These are phyloP conservation scores for Eilema depressum DNA, from an alignment of 2,888 invertebrate genomes.

Conservation along the genomic window DNA sequence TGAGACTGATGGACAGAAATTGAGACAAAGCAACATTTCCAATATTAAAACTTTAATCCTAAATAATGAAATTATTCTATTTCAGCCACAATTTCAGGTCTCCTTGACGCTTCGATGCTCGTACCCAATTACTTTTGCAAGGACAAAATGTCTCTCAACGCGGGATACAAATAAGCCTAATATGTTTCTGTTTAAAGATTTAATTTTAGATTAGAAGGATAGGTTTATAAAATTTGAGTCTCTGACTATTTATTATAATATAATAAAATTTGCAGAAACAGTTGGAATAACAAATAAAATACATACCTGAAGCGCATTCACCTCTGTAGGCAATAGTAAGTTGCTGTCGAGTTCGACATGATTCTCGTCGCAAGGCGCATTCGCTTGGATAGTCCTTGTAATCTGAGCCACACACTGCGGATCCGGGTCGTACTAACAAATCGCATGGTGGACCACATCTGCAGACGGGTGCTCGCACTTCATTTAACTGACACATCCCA, in stretches of 20 bases:
- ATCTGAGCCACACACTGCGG: constrained; percentile 92
- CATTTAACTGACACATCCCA: constrained; percentile 94
- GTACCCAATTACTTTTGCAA: constrained; percentile 74
- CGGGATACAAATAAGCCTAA: constrained; percentile 65
- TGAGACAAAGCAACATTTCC: constrained; percentile 40
- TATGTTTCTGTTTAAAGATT: constrained; percentile 73
- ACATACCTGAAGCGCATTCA: constrained; percentile 93
- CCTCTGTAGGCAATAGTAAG: constrained; percentile 93
- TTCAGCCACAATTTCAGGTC: constrained; percentile 66
- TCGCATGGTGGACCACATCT: constrained; percentile 93
- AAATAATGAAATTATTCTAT: constrained; percentile 71
- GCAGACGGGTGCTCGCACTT: constrained; percentile 92
- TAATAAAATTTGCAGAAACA: constrained; percentile 24
- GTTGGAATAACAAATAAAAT: constrained; percentile 27
- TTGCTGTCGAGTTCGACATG: constrained; percentile 91
- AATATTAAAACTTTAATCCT: constrained; percentile 60
- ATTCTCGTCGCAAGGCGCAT: constrained; percentile 92
- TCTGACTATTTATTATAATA: constrained; percentile 36
- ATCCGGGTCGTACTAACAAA: constrained; percentile 89
- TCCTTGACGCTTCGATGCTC: constrained; percentile 66
- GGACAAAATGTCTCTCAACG: constrained; percentile 72
- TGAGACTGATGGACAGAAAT: constrained; percentile 39
- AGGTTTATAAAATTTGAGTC: constrained; percentile 46
- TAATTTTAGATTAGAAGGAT: constrained; percentile 76
- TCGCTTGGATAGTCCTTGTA: constrained; percentile 94